Base-by-base conservation (phyloP, 2,797 vertebrate species). In the Champsocephalus gunnari region DNA sequence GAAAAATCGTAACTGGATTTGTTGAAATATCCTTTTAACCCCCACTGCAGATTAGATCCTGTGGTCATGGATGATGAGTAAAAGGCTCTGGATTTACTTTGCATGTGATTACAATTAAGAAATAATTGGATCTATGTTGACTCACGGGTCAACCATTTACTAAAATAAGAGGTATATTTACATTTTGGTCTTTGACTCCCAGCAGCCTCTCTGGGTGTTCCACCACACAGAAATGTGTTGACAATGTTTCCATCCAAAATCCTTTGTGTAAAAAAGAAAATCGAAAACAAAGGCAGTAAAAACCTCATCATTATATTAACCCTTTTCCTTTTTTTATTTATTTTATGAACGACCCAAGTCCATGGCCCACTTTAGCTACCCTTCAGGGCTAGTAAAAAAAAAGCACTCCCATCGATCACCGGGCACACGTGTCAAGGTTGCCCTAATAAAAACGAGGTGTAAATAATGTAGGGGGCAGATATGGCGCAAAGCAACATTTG, bases 401-500 rank as follows among this genome's bases (percentile, higher is more conserved):
- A 74, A 77, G 32, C 76, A 57, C 66, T 72, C 66, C 82, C 89
- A 94, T 94, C 86, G 73, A 94, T 94, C 93, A 92, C 24, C 0
- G 5, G 72, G 58, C 76, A 77, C 87, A 83, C 75, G 66, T 92
- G 93, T 93, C 93, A 91, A 75, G 85, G 84, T 54, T 90, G 92
- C 77, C 88, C 92, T 85, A 89, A 88, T 93, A 94, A 94, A 94
- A 93, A 79, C 41, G 71, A 83, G 90, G 85, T 86, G 92, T 94
- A 93, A 92, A 94, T 93, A 92, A 91, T 91, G 87, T 78, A 81
- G 74, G 77, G 82, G 84, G 80, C 70, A 77, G 90, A 89, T 87
- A 80, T 79, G 83, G 84, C 68, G 53, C 14, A 32, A 84, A 44
- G 77, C 69, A 76, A 78, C 82, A 84, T 90, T 92, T 85, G 86